Conservation (phyloP, 2,888 invertebrate species). For the Drosophila ochracea region DNA sequence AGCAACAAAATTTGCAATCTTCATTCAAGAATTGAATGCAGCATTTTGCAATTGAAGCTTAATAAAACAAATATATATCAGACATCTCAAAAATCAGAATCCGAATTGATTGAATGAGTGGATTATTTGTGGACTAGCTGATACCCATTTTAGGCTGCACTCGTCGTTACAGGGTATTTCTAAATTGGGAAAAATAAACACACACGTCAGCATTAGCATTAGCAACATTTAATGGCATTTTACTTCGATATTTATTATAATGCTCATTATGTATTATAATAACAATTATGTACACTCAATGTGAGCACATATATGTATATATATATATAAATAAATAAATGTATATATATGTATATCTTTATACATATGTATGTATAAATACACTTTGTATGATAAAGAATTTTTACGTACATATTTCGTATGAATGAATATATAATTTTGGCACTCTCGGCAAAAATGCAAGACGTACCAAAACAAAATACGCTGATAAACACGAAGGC, state of each 20-base stretch:
- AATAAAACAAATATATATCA: not conserved
- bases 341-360: constrained; percentile 1
- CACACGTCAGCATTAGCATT: constrained; percentile 33
- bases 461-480: constrained; percentile 49
- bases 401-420: constrained; percentile 52
- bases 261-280: constrained; percentile 35
- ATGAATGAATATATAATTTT: constrained; percentile 63
- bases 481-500: constrained; percentile 38
- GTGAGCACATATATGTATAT: not conserved
- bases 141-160: not conserved
- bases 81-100: not conserved
- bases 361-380: constrained; percentile 3
- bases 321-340: not conserved
- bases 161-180: constrained; percentile 26
- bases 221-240: constrained; percentile 35
- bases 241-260: constrained; percentile 37
- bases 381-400: constrained; percentile 11
- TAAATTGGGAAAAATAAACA: not conserved
- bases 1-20: not conserved
- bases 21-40: not conserved
- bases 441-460: constrained; percentile 37
- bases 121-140: not conserved
- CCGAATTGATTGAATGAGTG: not conserved
- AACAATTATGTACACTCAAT: constrained; percentile 22
- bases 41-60: not conserved